Conservation (phyloP, 2,797 vertebrate species). For the Epinephelus coioides region DNA sequence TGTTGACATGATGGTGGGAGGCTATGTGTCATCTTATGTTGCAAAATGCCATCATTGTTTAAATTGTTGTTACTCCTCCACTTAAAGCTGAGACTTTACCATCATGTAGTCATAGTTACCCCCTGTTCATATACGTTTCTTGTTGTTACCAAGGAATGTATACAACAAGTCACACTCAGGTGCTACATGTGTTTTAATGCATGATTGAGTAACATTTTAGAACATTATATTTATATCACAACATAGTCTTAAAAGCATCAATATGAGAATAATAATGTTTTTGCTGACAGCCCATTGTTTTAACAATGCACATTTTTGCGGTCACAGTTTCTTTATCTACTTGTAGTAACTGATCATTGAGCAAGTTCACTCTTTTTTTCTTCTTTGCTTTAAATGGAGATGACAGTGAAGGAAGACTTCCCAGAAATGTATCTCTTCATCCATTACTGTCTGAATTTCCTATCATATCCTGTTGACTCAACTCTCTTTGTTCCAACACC, state of each 20-base stretch:
- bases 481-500: constrained; percentile 91
- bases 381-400: constrained; percentile 5
- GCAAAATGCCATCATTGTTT: constrained; percentile 14
- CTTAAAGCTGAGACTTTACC: constrained; percentile 1
- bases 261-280: neutral
- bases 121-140: neutral
- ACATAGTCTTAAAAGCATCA: neutral
- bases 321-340: neutral
- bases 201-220: neutral
- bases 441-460: constrained; percentile 90
- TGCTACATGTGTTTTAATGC: neutral
- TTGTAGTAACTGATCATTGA: constrained; percentile 1
- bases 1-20: constrained; percentile 28
- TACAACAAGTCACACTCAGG: neutral
- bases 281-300: neutral
- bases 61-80: neutral
- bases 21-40: constrained; percentile 12
- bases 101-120: no score
- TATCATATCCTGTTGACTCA: constrained; percentile 98
- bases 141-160: neutral
- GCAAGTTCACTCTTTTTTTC: constrained; percentile 80
- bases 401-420: constrained; percentile 86
- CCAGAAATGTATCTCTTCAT: constrained; percentile 88
- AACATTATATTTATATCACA: neutral
- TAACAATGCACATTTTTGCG: neutral